Evolutionary conservation across 2,888 invertebrate species (phyloP).

Genomic region (Trachelus stipa): DNA sequence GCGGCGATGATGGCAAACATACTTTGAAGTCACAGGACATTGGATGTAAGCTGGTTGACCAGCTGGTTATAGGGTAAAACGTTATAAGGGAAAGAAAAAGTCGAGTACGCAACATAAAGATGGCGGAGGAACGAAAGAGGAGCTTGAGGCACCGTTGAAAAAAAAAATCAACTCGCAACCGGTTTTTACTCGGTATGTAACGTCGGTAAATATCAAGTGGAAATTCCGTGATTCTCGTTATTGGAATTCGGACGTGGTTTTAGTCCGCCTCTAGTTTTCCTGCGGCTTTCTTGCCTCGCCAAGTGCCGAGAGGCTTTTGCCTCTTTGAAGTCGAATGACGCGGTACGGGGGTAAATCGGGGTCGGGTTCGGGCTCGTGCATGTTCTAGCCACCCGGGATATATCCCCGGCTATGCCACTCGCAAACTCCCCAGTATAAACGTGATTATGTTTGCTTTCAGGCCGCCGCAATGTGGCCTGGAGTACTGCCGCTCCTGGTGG

Average conservation of each 20-base stretch:
- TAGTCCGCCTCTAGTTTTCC: not conserved
- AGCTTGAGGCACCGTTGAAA: too few species aligned
- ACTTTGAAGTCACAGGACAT: not conserved
- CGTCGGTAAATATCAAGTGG: not conserved
- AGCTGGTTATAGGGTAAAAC: not conserved
- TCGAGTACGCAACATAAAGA: not conserved
- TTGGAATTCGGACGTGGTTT: not conserved
- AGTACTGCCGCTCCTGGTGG: constrained; percentile 62
- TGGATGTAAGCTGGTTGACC: not conserved
- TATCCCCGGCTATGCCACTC: not conserved
- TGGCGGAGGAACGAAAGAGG: not conserved
- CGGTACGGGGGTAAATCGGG: not conserved
- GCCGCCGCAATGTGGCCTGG: constrained; percentile 66
- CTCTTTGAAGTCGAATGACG: constrained; percentile 6
- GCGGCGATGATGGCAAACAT: not conserved
- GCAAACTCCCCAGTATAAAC: constrained; percentile 1
- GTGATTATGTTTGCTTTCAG: constrained; percentile 53
- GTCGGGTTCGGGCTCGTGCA: not conserved
- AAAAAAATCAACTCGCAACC: not conserved
- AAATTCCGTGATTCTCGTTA: constrained; percentile 3
- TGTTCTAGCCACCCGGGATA: not conserved
- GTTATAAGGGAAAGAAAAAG: not conserved
- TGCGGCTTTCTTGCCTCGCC: not conserved
- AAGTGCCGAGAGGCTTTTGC: not conserved
- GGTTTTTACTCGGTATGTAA: not conserved